Base-by-base conservation (phyloP, 2,888 invertebrate genomes). In the Calameuta idolon region DNA sequence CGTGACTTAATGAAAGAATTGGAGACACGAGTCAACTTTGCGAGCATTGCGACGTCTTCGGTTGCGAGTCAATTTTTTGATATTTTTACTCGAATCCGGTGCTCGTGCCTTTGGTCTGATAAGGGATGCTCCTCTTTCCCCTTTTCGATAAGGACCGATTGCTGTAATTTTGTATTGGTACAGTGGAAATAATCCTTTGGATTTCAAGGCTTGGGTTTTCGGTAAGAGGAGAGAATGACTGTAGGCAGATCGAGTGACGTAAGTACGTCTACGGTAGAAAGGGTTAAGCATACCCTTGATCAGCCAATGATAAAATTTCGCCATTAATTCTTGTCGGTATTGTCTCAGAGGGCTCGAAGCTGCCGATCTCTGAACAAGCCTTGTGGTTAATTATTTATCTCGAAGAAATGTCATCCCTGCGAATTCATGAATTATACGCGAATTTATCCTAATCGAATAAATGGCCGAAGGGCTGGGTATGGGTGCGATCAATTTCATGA, bases 61-160 rank as follows among this genome's bases (percentile, higher is more conserved):
- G 81, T 82, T 85, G 85, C 85, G 83, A 89, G 87, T 88, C 86
- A 87, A 87, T 88, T 89, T 88, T 83, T 81, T 78, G 80, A 80
- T 79, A 82, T 82, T 84, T 84, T 83, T 83, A 81, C 82, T 81
- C 76, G 75, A 78, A 35, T 40, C 74, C 9, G 2, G 55, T 15
- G 9, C 2, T 23, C 55, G 2, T 9, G 23, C 55, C 23, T 55
- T 15, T 55, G 55, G 23, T 9, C 55, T 55, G 23, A 55, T 23
- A 55, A 55, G 23, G 55, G 55, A 23, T 71, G 31, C 71, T 35
- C 4, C 30, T 34, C 74, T n/a, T 34, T 74, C 2, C 37, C 74
- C 23, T 34, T 35, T 34, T 35, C 34, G 71, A 71, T 71, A 71
- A 71, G 11, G 4, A 71, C 71, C 71, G 30, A 71, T 71, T 4